Conservation (phyloP, 92 coral and sea anemone species). For the Isaurus tuberculatus region DNA sequence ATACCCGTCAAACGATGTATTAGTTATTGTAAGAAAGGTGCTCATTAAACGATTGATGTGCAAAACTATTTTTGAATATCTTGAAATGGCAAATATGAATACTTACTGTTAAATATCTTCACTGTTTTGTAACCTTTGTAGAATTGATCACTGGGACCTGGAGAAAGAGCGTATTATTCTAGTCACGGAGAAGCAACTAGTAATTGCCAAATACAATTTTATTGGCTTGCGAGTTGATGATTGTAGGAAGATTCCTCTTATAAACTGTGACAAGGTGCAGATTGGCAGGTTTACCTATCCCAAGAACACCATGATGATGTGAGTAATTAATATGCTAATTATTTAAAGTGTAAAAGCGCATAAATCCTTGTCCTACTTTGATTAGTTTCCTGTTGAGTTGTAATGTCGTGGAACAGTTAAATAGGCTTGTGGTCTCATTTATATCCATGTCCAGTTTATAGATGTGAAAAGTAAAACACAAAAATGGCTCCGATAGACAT, state of each 20-base stretch:
- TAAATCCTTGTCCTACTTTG: background rate
- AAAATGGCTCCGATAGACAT: no score
- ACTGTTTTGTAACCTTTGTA: conserved; percentile 20
- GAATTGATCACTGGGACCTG: conserved; percentile 99
- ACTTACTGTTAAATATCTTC: background rate
- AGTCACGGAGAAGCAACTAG: conserved; percentile 79
- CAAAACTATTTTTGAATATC: no score
- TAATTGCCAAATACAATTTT: conserved; percentile 85
- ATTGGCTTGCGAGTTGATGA: conserved; percentile 90
- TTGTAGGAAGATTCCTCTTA: conserved; percentile 88
- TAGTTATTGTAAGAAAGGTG: no score
- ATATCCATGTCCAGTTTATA: no score
- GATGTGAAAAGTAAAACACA: no score
- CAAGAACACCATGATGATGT: conserved; percentile 96
- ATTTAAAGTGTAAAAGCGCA: background rate
- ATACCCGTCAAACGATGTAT: no score
- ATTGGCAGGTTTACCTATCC: conserved; percentile 90
- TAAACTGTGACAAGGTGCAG: conserved; percentile 93
- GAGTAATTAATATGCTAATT: conserved; percentile 52
- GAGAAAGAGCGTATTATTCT: conserved; percentile 91
- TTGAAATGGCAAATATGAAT: no score
- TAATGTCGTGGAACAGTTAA: background rate
- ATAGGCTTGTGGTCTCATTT: no score
- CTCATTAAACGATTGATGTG: no score
- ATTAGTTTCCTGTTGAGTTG: background rate